These are phyloP conservation scores for Vipera latastei DNA, from an alignment of 2,797 vertebrate species.

Conservation along the genomic window DNA sequence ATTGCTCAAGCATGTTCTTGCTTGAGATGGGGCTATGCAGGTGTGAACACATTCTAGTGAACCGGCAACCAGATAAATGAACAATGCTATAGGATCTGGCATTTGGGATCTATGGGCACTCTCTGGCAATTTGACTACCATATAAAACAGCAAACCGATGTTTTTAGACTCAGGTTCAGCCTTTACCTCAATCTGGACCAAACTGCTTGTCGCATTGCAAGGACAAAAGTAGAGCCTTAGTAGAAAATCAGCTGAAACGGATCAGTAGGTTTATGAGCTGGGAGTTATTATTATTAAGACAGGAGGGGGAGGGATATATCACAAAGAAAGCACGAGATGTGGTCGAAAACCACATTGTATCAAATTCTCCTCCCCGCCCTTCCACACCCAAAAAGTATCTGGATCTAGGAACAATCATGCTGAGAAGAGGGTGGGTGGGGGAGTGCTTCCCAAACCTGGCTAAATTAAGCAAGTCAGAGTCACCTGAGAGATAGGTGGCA, in stretches of 20 bases:
- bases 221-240: neutral
- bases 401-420: neutral
- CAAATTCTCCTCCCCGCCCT: neutral
- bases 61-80: neutral
- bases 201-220: neutral
- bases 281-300: neutral
- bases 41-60: neutral
- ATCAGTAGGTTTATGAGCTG: neutral
- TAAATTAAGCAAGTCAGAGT: neutral
- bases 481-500: neutral
- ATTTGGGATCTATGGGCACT: neutral
- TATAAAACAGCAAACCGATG: neutral
- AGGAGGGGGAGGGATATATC: neutral
- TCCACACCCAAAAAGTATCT: neutral
- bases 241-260: neutral
- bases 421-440: neutral
- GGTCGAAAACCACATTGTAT: neutral
- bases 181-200: neutral
- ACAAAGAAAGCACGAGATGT: neutral
- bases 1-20: neutral
- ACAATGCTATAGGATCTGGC: neutral
- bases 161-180: neutral
- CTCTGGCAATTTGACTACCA: neutral
- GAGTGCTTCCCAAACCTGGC: neutral
- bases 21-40: neutral